A percentile compares a stretch with the other conserved stretches of the same genome.
Evolutionary conservation across 2,113 vertebrate genomes (phyloP).

Genomic region (Brachypteracias leptosomus): DNA sequence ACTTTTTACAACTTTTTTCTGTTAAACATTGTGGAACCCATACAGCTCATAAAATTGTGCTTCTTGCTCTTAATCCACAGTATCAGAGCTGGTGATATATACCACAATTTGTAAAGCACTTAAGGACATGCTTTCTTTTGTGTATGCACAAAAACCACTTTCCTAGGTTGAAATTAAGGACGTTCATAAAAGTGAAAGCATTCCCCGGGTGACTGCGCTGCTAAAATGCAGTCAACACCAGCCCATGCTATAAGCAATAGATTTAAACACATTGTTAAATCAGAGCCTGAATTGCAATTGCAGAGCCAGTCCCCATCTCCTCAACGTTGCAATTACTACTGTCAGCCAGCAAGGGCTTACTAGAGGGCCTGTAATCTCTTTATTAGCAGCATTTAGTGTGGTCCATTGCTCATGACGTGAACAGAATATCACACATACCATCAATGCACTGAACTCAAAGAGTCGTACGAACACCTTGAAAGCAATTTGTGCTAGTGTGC

Average conservation of each 20-base stretch:
- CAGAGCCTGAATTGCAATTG: neutral
- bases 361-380: neutral
- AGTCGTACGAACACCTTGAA: neutral
- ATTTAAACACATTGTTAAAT: constrained; percentile 26
- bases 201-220: neutral
- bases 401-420: neutral
- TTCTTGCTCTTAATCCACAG: neutral
- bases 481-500: neutral
- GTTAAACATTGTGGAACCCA: neutral
- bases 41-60: neutral
- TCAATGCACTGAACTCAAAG: neutral
- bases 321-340: neutral
- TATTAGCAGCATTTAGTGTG: neutral
- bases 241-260: neutral
- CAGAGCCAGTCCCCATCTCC: neutral
- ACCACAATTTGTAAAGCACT: neutral
- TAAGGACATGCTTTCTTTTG: neutral
- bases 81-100: neutral
- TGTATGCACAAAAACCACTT: neutral
- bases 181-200: neutral
- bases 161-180: neutral
- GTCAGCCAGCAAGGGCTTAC: neutral
- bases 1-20: neutral
- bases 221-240: neutral
- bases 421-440: neutral